A percentile compares a stretch with the other conserved stretches of the same genome.
phyloP scores from a whole-genome alignment of 2,888 invertebrate species.

The Siphonodentalium dalli region DNA sequence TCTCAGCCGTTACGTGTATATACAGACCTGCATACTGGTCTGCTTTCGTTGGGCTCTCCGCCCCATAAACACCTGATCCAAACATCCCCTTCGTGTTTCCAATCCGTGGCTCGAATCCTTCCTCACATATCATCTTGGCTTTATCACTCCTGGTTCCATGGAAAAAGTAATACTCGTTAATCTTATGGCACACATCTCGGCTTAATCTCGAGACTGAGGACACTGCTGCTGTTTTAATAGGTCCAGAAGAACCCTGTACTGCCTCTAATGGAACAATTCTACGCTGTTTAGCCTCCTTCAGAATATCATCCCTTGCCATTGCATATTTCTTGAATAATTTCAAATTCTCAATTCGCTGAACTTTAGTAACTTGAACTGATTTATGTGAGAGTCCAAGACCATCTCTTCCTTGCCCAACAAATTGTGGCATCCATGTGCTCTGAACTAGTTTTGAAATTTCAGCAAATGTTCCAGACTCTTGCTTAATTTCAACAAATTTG shows the following conservation, averaged over 20 bases:
- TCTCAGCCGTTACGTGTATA: not conserved
- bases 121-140: constrained; percentile 30
- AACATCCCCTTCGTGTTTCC: constrained; percentile 35
- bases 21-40: constrained; percentile 42
- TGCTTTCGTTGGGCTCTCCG: constrained; percentile 47
- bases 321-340: constrained; percentile 35
- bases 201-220: constrained; percentile 3
- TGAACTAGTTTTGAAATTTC: constrained; percentile 32
- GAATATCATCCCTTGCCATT: constrained; percentile 18
- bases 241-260: no score
- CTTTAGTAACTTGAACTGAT: constrained; percentile 29
- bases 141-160: constrained; percentile 41
- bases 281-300: not conserved
- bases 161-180: constrained; percentile 44
- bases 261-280: constrained; percentile 17
- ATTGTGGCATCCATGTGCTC: constrained; percentile 25
- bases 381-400: constrained; percentile 28
- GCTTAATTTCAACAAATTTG: no score
- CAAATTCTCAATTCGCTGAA: constrained; percentile 43
- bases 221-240: no score
- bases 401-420: constrained; percentile 41
- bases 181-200: constrained; percentile 30
- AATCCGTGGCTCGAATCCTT: constrained; percentile 37
- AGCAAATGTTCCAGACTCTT: no score
- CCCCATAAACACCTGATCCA: constrained; percentile 44